Evolutionary conservation across 2,797 vertebrate species (phyloP).

Genomic region (Cephalopachus bancanus): DNA sequence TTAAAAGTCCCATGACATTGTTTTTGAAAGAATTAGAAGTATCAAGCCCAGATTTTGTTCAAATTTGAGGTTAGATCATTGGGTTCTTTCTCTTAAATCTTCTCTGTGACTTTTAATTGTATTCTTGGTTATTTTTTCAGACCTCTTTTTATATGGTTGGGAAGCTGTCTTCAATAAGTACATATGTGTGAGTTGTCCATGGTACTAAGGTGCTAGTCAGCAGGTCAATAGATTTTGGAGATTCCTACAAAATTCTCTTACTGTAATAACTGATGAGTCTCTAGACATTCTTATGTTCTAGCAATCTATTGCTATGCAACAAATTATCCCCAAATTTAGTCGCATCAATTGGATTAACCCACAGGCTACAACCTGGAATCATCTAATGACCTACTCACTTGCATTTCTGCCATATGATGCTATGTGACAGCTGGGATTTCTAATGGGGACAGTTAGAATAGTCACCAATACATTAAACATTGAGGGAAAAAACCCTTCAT

Average conservation of each 20-base stretch:
- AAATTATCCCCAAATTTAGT: neutral
- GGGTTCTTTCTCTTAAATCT: slow-evolving; percentile 52
- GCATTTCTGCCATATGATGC: neutral
- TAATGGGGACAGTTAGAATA: neutral
- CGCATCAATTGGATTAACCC: neutral
- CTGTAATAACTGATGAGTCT: neutral
- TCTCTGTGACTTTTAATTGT: slow-evolving; percentile 47
- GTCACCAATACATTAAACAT: too few relatives aligned
- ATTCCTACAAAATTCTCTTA: neutral
- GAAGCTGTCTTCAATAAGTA: neutral
- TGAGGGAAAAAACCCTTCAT: too few relatives aligned
- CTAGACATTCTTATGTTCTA: neutral
- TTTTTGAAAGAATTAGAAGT: slow-evolving; percentile 46
- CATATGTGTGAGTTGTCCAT: neutral
- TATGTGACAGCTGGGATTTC: neutral
- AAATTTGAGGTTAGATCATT: slow-evolving; percentile 54
- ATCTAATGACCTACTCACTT: neutral
- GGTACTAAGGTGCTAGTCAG: neutral
- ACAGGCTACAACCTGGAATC: neutral
- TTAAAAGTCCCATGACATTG: neutral
- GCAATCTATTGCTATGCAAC: neutral
- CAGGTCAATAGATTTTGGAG: neutral
- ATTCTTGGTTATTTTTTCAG: slow-evolving; percentile 42
- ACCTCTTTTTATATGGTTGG: neutral
- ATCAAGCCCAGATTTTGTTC: neutral